Percentiles rank a stretch among this genome's conserved stretches.
phyloP scores from a whole-genome alignment of 1,140 invertebrate species.

The Formica exsecta region DNA sequence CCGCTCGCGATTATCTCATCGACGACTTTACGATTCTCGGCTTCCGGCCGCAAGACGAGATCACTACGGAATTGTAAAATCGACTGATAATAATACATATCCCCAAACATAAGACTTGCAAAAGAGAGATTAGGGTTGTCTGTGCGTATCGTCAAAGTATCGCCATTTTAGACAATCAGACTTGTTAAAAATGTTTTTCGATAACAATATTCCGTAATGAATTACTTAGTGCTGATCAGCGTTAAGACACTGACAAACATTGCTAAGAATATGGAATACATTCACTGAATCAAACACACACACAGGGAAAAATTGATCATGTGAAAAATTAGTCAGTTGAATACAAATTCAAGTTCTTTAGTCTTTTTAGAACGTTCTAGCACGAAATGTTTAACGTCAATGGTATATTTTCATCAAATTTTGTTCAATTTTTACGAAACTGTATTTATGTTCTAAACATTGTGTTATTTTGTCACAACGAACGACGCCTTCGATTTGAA shows the following conservation, averaged over 20 bases:
- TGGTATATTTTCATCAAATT: slow-evolving; percentile 16
- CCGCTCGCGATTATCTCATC: slow-evolving; percentile 89
- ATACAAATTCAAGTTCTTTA: background rate
- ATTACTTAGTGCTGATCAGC: background rate
- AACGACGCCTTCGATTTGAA: slow-evolving; percentile 9
- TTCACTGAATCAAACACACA: background rate
- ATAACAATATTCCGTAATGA: background rate
- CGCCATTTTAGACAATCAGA: background rate
- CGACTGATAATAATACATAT: slow-evolving; percentile 39
- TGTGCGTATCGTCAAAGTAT: background rate
- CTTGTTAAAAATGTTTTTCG: background rate
- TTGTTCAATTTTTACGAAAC: background rate
- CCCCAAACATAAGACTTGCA: slow-evolving; percentile 29
- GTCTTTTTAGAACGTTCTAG: background rate
- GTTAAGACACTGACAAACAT: background rate
- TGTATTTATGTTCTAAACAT: slow-evolving; percentile 6
- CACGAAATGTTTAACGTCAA: background rate
- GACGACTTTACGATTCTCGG: slow-evolving; percentile 91
- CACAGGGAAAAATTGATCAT: background rate
- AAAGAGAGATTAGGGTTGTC: background rate
- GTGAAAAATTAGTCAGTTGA: background rate
- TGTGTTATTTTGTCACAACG: background rate
- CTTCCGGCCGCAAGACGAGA: slow-evolving; percentile 92
- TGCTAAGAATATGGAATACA: background rate
- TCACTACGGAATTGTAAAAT: slow-evolving; percentile 91